phyloP scores from a whole-genome alignment of 1,140 invertebrate species.

The Octopus bimaculoides region DNA sequence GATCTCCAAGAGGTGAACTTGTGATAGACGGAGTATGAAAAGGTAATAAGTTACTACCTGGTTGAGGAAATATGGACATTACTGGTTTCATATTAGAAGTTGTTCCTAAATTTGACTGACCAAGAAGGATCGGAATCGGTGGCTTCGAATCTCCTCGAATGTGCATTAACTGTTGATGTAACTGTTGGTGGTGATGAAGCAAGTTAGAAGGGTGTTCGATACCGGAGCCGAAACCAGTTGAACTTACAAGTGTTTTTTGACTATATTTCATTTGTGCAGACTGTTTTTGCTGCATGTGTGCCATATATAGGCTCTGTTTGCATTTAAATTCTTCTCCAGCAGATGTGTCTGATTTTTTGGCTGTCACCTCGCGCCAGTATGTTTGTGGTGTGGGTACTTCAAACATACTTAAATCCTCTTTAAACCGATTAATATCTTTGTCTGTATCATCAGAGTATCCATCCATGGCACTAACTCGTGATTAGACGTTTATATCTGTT shows the following conservation, averaged over 20 bases:
- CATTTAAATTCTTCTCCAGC: constrained; percentile 38
- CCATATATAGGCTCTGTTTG: constrained; percentile 37
- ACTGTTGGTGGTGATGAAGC: neutral
- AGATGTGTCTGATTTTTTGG: constrained; percentile 40
- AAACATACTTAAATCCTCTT: constrained; percentile 42
- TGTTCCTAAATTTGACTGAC: neutral
- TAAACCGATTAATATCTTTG: constrained; percentile 37
- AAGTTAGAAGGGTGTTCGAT: neutral
- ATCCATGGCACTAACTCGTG: constrained; percentile 24
- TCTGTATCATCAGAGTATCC: constrained; percentile 35
- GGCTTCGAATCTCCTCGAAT: constrained; percentile 8
- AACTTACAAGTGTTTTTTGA: constrained; percentile 2
- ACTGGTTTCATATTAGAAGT: too few species aligned
- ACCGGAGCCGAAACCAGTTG: neutral
- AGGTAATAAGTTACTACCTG: too few species aligned
- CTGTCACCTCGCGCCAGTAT: constrained; percentile 30
- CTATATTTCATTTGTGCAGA: neutral
- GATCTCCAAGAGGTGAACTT: too few species aligned
- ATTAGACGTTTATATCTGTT: neutral
- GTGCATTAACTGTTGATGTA: neutral
- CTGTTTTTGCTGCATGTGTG: constrained; percentile 31
- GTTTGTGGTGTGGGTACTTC: constrained; percentile 34
- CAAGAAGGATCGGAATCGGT: constrained; percentile 4
- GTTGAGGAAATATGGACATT: too few species aligned
- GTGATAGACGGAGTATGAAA: too few species aligned